These are phyloP conservation scores for Ramphastos sulfuratus DNA, from an alignment of 2,113 vertebrate species.

Conservation along the genomic window DNA sequence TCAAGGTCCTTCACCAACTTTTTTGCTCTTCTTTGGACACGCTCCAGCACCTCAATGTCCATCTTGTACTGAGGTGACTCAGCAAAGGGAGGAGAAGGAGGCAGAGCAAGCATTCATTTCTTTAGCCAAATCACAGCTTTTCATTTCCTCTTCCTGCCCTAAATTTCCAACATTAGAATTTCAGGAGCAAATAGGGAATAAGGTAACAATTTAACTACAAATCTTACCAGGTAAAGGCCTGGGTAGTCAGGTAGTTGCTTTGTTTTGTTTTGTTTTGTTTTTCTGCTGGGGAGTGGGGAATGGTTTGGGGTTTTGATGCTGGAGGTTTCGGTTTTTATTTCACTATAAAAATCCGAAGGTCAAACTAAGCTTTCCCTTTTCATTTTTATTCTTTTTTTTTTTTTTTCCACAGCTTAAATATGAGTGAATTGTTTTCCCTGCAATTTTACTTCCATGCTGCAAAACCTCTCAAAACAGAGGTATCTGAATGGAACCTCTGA, in stretches of 20 bases:
- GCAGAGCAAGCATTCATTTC: background rate
- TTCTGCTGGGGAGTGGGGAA: fast-evolving
- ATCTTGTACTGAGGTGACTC: background rate
- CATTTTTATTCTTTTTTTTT: too few relatives aligned
- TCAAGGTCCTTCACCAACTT: too few relatives aligned
- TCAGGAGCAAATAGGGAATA: background rate
- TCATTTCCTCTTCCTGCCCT: background rate
- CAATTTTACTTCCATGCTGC: background rate
- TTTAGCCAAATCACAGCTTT: background rate
- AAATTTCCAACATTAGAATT: background rate
- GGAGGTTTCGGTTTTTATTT: background rate
- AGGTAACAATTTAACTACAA: background rate
- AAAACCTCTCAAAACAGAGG: background rate
- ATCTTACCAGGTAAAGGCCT: background rate
- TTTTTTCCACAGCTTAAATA: background rate
- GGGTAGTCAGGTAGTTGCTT: background rate
- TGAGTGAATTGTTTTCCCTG: background rate
- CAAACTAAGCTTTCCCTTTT: background rate
- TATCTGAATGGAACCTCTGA: background rate
- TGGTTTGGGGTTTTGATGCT: background rate
- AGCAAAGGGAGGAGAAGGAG: background rate
- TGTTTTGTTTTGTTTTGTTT: background rate
- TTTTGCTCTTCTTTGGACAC: too few relatives aligned
- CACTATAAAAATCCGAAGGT: background rate
- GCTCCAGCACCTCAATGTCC: too few relatives aligned